phyloP scores from a whole-genome alignment of 2,797 vertebrate genomes.

The Catharus ustulatus region DNA sequence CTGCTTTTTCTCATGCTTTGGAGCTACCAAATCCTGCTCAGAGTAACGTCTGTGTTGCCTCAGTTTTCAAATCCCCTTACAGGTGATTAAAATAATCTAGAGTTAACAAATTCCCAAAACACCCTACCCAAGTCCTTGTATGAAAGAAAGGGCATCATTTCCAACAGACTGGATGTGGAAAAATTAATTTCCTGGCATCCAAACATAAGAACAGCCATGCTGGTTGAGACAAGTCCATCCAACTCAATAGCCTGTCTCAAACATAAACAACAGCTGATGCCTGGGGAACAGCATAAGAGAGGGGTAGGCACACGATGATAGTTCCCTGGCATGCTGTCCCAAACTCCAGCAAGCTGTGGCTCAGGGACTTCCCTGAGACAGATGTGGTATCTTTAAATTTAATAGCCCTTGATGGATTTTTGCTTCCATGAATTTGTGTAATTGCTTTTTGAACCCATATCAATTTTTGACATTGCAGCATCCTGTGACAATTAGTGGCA shows the following conservation, averaged over 20 bases:
- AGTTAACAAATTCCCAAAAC: slow-evolving; percentile 3
- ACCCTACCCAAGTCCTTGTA: not conserved
- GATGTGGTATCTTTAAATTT: slow-evolving; percentile 71
- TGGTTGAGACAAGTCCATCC: slow-evolving; percentile 59
- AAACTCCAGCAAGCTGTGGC: slow-evolving; percentile 66
- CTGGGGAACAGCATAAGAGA: slow-evolving; percentile 50
- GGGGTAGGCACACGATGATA: slow-evolving; percentile 15
- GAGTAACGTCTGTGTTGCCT: not conserved
- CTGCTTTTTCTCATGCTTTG: not conserved
- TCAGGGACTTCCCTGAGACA: slow-evolving; percentile 68
- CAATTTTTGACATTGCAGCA: slow-evolving; percentile 61
- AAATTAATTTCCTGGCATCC: slow-evolving; percentile 61
- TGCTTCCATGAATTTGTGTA: slow-evolving; percentile 63
- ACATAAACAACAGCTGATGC: slow-evolving; percentile 65
- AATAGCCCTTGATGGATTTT: slow-evolving; percentile 67
- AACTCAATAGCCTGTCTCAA: slow-evolving; percentile 49
- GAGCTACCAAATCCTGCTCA: not conserved
- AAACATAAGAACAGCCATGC: slow-evolving; percentile 36
- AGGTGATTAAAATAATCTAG: slow-evolving; percentile 39
- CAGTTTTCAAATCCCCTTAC: slow-evolving; percentile 21
- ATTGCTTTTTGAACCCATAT: slow-evolving; percentile 58
- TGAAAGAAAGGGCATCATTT: slow-evolving; percentile 51
- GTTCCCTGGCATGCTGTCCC: slow-evolving; percentile 60
- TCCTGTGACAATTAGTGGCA: slow-evolving; percentile 61
- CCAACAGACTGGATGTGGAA: slow-evolving; percentile 35